Evolutionary conservation across 2,113 vertebrate species (phyloP), one percentile per base, ranked within the genome.

Genomic region (Maccullochella peelii): DNA sequence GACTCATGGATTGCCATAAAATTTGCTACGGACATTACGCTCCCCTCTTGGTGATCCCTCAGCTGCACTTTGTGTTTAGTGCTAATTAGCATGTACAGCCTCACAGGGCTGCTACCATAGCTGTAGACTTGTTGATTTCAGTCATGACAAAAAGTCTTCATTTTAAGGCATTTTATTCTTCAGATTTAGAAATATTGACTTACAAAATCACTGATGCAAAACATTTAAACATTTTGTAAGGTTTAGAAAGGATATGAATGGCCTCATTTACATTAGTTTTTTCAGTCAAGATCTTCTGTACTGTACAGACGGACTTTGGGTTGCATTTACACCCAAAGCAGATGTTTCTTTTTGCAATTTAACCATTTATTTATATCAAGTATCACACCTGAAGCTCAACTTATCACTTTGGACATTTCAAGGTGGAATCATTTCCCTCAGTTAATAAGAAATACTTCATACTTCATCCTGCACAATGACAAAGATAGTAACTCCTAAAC

Each of bases 131-230:
- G 6, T 16, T 57, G 50, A 21, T 57, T 16, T 55, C 27, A 81
- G 7, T 42, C 52, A 52, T 23, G 6, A 84, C 62, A 54, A 16
- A 25, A 54, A 6, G 1, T 55, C 9, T 58, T 27, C 0, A 30
- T 54, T 40, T 73, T 38, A 27, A 63, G 11, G 15, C 1, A 2
- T 18, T 86, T 83, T 80, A 76, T 80, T 88, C 4, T 57, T 72
- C 14, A 72, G 7, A 15, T 42, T 25, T 73, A 49, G 1, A 25
- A 73, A 63, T 36, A 20, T 7, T 6, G 9, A 25, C 4, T 16
- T 63, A 38, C 16, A 84, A 82, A 78, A 69, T 36, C 27, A 30
- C 1, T 9, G 15, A 62, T 75, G 23, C 20, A 74, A 66, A 80
- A 63, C 16, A 12, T 18, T 0, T 21, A 11, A 33, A 68, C 2